A percentile compares a stretch with the other conserved stretches of the same genome.
Evolutionary conservation across 2,888 invertebrate species (phyloP).

Genomic region (Teinopalpus imperialis): DNA sequence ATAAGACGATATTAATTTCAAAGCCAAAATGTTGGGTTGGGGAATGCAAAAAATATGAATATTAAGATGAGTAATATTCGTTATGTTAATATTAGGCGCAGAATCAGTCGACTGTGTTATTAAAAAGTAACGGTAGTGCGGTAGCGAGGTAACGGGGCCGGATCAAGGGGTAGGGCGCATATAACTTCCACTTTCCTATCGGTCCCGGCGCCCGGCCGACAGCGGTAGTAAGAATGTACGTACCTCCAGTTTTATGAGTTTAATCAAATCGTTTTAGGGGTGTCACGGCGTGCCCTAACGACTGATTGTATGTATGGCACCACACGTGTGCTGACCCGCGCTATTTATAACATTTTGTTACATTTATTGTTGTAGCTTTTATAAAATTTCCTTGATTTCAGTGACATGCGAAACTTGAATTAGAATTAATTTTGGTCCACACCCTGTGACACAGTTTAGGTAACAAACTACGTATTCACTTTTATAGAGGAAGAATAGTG

Average conservation of each 20-base stretch:
- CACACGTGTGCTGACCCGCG: conserved; percentile 61
- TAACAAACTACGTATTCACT: too few relatives aligned
- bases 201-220: conserved; percentile 31
- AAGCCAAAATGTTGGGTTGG: too few relatives aligned
- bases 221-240: conserved; percentile 35
- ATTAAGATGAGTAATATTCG: conserved; percentile 58
- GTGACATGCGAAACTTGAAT: conserved; percentile 55
- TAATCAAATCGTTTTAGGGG: conserved; percentile 75
- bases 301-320: conserved; percentile 64
- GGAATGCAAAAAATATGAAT: conserved; percentile 32
- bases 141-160: conserved; percentile 44
- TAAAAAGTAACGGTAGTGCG: conserved; percentile 62
- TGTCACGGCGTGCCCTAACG: conserved; percentile 63
- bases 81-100: conserved; percentile 65
- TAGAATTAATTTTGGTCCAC: conserved; percentile 41
- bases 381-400: conserved; percentile 48
- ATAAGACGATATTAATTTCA: too few relatives aligned
- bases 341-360: conserved; percentile 23
- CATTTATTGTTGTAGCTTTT: conserved; percentile 35
- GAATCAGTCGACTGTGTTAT: conserved; percentile 75
- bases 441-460: too few relatives aligned
- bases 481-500: too few relatives aligned
- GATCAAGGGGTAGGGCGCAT: conserved; percentile 52
- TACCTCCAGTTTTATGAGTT: conserved; percentile 72
- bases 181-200: conserved; percentile 60